These are phyloP conservation scores for Albula glossodonta DNA, from an alignment of 2,113 vertebrate species.

Conservation along the genomic window DNA sequence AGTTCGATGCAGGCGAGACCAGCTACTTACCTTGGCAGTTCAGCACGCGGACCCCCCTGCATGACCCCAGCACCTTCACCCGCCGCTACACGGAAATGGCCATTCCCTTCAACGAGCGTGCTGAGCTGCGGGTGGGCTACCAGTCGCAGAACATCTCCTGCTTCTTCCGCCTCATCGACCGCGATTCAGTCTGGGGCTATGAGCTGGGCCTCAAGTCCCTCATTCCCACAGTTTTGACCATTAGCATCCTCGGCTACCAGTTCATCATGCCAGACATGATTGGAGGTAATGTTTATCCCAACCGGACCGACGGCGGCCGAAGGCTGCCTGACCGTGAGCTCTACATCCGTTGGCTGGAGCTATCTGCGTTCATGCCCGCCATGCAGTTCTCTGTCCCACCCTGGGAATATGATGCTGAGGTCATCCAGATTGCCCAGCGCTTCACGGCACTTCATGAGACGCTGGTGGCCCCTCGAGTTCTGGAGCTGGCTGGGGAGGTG, in stretches of 20 bases:
- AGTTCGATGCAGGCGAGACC: conserved; percentile 91
- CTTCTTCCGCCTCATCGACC: conserved; percentile 89
- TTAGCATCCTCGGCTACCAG: conserved; percentile 92
- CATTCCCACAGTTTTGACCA: conserved; percentile 90
- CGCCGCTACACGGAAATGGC: conserved; percentile 91
- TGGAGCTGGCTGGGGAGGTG: conserved; percentile 89
- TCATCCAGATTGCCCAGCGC: conserved; percentile 88
- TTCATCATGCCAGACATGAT: conserved; percentile 89
- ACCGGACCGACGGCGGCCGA: conserved; percentile 63
- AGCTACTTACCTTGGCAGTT: conserved; percentile 91
- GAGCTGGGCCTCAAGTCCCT: conserved; percentile 91
- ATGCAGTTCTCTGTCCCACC: conserved; percentile 97
- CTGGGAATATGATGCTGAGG: conserved; percentile 88
- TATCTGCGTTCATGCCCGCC: conserved; percentile 94
- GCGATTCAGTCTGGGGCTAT: conserved; percentile 91
- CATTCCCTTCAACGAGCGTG: conserved; percentile 83
- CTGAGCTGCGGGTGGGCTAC: conserved; percentile 88
- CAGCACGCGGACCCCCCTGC: conserved; percentile 76
- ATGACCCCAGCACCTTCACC: conserved; percentile 88
- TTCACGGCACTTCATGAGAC: conserved; percentile 86
- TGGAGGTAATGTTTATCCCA: conserved; percentile 77
- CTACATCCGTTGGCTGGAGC: conserved; percentile 94
- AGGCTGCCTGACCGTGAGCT: conserved; percentile 86
- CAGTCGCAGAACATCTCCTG: conserved; percentile 93
- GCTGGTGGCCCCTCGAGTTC: conserved; percentile 85